phyloP scores from a whole-genome alignment of 2,797 vertebrate genomes.

The Tauraco hartlaubi region DNA sequence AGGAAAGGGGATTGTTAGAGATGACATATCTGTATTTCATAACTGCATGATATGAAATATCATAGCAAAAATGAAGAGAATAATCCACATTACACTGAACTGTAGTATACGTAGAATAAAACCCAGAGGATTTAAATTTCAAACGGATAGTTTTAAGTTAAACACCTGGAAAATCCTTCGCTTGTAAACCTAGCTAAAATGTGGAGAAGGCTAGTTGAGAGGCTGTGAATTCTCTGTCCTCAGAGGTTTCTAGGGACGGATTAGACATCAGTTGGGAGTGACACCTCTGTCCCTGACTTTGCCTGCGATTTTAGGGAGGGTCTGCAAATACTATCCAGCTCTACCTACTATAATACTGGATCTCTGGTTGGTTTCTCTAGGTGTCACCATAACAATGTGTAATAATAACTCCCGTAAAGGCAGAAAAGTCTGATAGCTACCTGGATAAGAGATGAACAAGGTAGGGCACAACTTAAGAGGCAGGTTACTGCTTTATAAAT shows the following conservation, averaged over 20 bases:
- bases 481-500: not conserved
- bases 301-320: not conserved
- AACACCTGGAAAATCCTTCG: not conserved
- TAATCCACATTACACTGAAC: not conserved
- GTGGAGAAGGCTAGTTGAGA: not conserved
- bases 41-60: not conserved
- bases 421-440: not conserved
- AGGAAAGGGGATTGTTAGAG: not conserved
- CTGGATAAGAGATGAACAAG: not conserved
- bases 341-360: not conserved
- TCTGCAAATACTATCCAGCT: not conserved
- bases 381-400: slow-evolving; percentile 10
- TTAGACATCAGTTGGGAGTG: not conserved
- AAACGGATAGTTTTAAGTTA: not conserved
- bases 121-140: not conserved
- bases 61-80: not conserved
- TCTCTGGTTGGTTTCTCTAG: slow-evolving; percentile 10
- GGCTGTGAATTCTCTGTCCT: not conserved
- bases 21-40: not conserved
- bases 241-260: not conserved
- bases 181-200: not conserved
- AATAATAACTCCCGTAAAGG: not conserved
- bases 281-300: not conserved
- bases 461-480: not conserved
- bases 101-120: not conserved